Percentiles rank a stretch among this genome's conserved stretches.
phyloP scores from a whole-genome alignment of 2,113 vertebrate species.

The Sceloporus tristichus region DNA sequence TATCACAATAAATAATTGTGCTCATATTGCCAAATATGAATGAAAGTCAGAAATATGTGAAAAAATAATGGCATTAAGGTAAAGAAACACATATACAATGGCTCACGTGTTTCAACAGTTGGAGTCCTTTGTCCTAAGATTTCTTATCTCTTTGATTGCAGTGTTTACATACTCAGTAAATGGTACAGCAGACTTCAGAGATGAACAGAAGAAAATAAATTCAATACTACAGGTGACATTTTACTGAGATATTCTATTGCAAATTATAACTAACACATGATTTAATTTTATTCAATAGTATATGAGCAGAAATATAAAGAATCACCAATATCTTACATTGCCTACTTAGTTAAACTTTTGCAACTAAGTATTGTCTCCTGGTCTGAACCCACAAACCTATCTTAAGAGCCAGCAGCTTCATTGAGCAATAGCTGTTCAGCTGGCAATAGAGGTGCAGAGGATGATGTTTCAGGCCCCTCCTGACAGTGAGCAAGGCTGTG shows the following conservation, averaged over 20 bases:
- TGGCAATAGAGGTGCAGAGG: no score
- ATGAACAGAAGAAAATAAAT: conserved; percentile 80
- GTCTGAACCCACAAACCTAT: no score
- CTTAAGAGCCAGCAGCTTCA: no score
- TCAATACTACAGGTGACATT: conserved; percentile 75
- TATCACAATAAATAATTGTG: background rate
- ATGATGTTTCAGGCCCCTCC: background rate
- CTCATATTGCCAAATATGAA: background rate
- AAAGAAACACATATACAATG: background rate
- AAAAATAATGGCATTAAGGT: background rate
- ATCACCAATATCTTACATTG: no score
- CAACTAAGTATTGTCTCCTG: no score
- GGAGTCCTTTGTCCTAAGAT: conserved; percentile 36
- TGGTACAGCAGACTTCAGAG: conserved; percentile 83
- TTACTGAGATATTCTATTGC: background rate
- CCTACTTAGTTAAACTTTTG: no score
- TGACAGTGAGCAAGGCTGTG: no score
- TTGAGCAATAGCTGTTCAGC: no score
- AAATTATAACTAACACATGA: background rate
- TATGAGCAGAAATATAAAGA: no score
- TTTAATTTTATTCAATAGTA: background rate
- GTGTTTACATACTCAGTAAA: conserved; percentile 94
- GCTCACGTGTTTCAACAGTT: background rate
- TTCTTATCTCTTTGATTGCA: conserved; percentile 70
- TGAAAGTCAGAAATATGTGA: background rate